These are phyloP conservation scores for Pelecanoides urinatrix DNA, from an alignment of 2,113 vertebrate genomes.

Conservation along the genomic window DNA sequence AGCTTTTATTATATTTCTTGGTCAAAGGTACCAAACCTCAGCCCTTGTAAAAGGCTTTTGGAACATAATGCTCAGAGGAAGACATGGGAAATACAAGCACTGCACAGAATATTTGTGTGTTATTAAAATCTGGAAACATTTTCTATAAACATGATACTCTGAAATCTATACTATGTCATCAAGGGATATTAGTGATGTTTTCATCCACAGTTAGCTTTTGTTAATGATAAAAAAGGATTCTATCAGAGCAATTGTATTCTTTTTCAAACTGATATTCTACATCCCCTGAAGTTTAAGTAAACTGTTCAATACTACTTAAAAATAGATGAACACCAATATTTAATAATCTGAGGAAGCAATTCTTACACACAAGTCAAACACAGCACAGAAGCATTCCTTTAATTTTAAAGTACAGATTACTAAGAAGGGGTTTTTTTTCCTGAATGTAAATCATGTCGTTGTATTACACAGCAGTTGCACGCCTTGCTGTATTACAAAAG, in stretches of 20 bases:
- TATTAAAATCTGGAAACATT: neutral
- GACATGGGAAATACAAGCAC: neutral
- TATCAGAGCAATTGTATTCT: neutral
- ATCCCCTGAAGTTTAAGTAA: neutral
- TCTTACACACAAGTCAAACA: neutral
- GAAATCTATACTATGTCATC: neutral
- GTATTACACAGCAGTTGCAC: rapidly evolving
- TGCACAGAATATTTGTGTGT: neutral
- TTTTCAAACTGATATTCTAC: neutral
- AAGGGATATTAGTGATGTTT: neutral
- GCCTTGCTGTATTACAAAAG: neutral
- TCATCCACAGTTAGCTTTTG: neutral
- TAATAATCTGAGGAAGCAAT: neutral
- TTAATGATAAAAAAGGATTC: neutral
- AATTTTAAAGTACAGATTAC: neutral
- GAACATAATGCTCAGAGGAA: neutral
- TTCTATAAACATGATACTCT: neutral
- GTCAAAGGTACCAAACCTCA: neutral
- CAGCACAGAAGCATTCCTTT: neutral
- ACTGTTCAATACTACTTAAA: neutral
- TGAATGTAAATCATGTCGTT: rapidly evolving
- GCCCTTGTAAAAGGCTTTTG: neutral
- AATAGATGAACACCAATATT: neutral
- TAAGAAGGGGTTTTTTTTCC: rapidly evolving
- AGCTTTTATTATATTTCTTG: neutral